A percentile compares a stretch with the other conserved stretches of the same genome.
Evolutionary conservation across 2,113 vertebrate genomes (phyloP).

Genomic region (Centrocercus urophasianus): DNA sequence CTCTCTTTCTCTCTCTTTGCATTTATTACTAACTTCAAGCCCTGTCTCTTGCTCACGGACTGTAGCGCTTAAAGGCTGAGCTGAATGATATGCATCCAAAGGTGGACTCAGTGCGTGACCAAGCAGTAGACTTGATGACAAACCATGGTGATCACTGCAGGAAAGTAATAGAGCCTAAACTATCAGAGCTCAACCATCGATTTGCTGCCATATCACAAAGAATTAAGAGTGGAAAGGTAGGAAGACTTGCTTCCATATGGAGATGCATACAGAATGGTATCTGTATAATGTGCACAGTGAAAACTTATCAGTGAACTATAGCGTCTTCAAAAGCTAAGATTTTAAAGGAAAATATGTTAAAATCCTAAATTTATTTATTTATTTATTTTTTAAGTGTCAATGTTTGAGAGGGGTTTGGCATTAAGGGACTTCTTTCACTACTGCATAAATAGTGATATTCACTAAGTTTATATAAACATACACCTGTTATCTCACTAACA

Average conservation of each 20-base stretch:
- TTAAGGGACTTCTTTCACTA: neutral
- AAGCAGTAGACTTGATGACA: slow-evolving; percentile 90
- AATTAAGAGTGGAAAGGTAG: slow-evolving; percentile 91
- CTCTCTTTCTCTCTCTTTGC: slow-evolving; percentile 59
- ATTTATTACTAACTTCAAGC: slow-evolving; percentile 80
- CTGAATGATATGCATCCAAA: slow-evolving; percentile 89
- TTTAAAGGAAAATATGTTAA: neutral
- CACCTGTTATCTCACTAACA: neutral
- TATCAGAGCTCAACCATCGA: slow-evolving; percentile 89
- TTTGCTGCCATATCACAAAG: slow-evolving; percentile 86
- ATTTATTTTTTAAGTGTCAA: neutral
- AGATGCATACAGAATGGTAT: slow-evolving; percentile 49
- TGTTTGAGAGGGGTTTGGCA: rapidly evolving
- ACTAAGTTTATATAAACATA: neutral
- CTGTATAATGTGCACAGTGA: neutral
- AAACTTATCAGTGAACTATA: neutral
- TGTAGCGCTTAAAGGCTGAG: slow-evolving; percentile 91
- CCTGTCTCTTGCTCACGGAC: slow-evolving; percentile 81
- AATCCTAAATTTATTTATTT: neutral
- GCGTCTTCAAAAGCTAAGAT: neutral
- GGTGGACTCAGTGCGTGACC: slow-evolving; percentile 87
- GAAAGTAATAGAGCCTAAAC: slow-evolving; percentile 88
- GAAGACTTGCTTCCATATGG: slow-evolving; percentile 70
- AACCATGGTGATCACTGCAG: slow-evolving; percentile 92
- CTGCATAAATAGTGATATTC: neutral